A percentile compares a stretch with the other conserved stretches of the same genome.
Conservation (phyloP, 2,113 vertebrate species). For the Perca flavescens region DNA sequence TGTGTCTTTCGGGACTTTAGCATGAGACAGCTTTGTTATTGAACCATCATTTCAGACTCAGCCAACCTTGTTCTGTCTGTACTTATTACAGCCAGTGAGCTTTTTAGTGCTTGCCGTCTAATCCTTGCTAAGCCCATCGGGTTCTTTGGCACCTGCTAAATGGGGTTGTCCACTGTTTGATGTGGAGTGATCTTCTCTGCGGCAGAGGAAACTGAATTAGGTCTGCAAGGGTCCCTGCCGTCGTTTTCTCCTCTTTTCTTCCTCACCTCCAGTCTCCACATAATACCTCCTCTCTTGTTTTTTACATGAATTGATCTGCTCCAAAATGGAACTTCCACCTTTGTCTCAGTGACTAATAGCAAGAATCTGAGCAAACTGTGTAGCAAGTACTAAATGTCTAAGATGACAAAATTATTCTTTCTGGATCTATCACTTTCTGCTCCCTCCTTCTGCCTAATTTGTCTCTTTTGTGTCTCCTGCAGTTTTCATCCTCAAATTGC, state of each 20-base stretch:
- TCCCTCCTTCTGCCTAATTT: neutral
- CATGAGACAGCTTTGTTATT: constrained; percentile 33
- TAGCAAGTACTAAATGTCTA: neutral
- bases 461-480: neutral
- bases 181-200: constrained; percentile 48
- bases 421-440: neutral
- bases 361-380: constrained; percentile 1
- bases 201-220: constrained; percentile 46
- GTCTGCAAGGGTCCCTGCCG: constrained; percentile 12
- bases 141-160: constrained; percentile 49
- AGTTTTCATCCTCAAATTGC: constrained; percentile 3
- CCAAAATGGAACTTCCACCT: constrained; percentile 3
- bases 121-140: constrained; percentile 51
- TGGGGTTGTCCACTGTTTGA: constrained; percentile 45
- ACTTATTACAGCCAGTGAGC: constrained; percentile 31
- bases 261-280: constrained; percentile 3
- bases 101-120: constrained; percentile 40
- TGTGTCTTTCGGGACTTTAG: constrained; percentile 9
- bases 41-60: constrained; percentile 29
- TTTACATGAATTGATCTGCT: constrained; percentile 19
- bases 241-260: neutral
- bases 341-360: neutral
- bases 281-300: neutral
- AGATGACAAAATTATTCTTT: constrained; percentile 11
- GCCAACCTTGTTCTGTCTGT: constrained; percentile 29